Evolutionary conservation across 2,888 invertebrate species (phyloP).

Genomic region (Tupiocoris notatus): DNA sequence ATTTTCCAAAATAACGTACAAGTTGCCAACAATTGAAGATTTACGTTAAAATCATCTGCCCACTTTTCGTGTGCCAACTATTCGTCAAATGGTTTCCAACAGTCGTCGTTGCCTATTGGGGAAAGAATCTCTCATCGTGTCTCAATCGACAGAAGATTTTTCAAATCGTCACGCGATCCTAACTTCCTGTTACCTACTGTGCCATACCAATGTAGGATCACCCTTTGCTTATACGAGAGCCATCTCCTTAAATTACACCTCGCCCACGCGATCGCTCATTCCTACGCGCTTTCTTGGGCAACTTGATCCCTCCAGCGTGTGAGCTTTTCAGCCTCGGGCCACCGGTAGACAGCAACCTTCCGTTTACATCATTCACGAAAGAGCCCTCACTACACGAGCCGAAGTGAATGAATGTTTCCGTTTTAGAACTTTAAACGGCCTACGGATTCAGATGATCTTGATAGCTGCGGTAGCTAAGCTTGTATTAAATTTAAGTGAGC

Average conservation of each 20-base stretch:
- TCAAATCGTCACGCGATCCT: background rate
- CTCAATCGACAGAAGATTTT: no score
- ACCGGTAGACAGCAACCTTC: background rate
- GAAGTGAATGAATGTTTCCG: slow-evolving; percentile 13
- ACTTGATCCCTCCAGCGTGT: background rate
- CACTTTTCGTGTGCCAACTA: no score
- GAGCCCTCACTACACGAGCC: background rate
- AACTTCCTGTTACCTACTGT: background rate
- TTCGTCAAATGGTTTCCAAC: no score
- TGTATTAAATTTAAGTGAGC: background rate
- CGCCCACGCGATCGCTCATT: background rate
- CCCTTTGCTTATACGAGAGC: background rate
- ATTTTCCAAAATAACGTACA: no score
- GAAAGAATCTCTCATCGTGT: no score
- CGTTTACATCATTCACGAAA: background rate
- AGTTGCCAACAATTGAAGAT: no score
- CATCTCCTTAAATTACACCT: background rate
- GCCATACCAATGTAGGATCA: background rate
- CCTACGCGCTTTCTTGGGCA: background rate
- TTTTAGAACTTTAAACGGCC: background rate
- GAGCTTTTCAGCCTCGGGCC: background rate
- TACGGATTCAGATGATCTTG: slow-evolving; percentile 14
- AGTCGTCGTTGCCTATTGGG: no score
- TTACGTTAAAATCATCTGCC: no score
- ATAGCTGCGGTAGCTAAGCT: slow-evolving; percentile 3